phyloP scores from a whole-genome alignment of 2,113 vertebrate genomes.

The Dasyurus viverrinus region DNA sequence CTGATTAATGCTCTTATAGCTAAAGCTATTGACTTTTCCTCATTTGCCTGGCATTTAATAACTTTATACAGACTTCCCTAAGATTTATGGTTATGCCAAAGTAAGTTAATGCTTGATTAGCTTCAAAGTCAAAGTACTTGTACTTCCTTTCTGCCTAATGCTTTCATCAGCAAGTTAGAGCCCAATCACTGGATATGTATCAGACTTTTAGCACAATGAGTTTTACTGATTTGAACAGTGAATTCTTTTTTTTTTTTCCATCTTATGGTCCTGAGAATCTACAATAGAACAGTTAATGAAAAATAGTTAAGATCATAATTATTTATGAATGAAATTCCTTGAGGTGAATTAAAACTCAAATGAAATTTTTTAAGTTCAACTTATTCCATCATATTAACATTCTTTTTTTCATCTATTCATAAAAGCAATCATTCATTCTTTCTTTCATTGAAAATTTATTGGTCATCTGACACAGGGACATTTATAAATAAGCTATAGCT shows the following conservation, averaged over 20 bases:
- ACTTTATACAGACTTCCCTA: not conserved
- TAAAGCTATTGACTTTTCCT: constrained; percentile 1
- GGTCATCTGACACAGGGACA: not conserved
- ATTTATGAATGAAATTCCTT: not conserved
- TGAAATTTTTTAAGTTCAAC: not conserved
- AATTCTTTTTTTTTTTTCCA: not conserved
- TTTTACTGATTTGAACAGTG: not conserved
- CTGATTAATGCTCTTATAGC: not conserved
- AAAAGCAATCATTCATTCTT: too few species aligned
- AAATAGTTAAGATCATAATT: not conserved
- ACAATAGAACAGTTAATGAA: not conserved
- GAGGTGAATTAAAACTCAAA: not conserved
- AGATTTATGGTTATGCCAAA: not conserved
- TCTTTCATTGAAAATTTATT: not conserved
- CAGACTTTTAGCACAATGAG: not conserved
- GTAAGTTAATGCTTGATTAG: not conserved
- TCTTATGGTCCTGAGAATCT: not conserved
- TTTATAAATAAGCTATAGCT: not conserved
- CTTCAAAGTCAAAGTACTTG: not conserved
- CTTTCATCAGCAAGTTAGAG: not conserved
- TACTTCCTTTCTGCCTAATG: not conserved
- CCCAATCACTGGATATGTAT: not conserved
- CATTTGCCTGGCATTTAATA: not conserved
- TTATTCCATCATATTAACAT: not conserved
- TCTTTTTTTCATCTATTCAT: not conserved